Percentiles rank a stretch among this genome's conserved stretches.
Conservation (phyloP, 2,888 invertebrate species). For the Tipula confusa region DNA sequence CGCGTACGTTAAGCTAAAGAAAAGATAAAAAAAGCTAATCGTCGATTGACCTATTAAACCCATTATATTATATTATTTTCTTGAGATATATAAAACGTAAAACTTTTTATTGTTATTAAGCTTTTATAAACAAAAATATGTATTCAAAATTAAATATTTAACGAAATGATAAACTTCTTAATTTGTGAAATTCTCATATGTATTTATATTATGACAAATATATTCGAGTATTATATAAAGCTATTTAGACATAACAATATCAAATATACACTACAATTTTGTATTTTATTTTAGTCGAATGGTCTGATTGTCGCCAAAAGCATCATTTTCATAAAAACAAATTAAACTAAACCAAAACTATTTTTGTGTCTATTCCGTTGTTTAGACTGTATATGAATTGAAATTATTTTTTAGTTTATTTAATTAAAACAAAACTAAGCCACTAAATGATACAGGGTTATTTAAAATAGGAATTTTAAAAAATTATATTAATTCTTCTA, state of each 20-base stretch:
- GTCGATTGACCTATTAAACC: neutral
- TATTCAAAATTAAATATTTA: constrained; percentile 1
- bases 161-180: neutral
- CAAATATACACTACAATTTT: neutral
- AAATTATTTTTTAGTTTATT: neutral
- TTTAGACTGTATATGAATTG: neutral
- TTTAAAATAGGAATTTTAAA: neutral
- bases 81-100: neutral
- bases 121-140: neutral
- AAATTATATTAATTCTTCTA: neutral
- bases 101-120: neutral
- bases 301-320: neutral
- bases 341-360: constrained; percentile 5
- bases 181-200: neutral
- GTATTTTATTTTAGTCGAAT: neutral
- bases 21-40: too few species aligned
- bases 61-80: neutral
- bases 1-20: too few species aligned
- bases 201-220: neutral
- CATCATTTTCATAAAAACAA: neutral
- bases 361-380: neutral
- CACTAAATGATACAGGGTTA: neutral
- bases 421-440: neutral
- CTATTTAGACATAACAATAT: neutral
- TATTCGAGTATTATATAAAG: too few species aligned